phyloP scores from a whole-genome alignment of 2,888 invertebrate species.

The Sylvicola cinctus region DNA sequence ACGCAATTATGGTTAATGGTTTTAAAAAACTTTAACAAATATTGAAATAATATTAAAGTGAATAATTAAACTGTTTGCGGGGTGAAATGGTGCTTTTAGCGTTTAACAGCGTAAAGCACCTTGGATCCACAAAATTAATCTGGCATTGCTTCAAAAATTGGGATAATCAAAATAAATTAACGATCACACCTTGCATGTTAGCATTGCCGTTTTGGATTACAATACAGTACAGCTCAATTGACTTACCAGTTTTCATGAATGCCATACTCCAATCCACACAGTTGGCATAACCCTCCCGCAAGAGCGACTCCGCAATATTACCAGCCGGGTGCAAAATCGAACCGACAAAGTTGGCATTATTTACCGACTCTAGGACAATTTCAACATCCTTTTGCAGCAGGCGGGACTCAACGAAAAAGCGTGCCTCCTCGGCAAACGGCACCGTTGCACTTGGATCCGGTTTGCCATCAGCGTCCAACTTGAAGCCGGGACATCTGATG shows the following conservation, averaged over 20 bases:
- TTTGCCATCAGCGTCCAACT: slow-evolving; percentile 49
- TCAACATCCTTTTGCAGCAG: slow-evolving; percentile 82
- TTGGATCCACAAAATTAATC: slow-evolving; percentile 13
- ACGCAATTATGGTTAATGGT: too few relatives aligned
- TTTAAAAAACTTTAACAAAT: not conserved
- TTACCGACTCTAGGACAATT: slow-evolving; percentile 75
- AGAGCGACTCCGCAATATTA: slow-evolving; percentile 83
- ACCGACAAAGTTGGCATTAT: slow-evolving; percentile 85
- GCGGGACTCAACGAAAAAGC: slow-evolving; percentile 78
- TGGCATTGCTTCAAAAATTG: slow-evolving; percentile 8
- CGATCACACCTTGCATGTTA: slow-evolving; percentile 2
- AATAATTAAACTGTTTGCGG: slow-evolving; percentile 15
- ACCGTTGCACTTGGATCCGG: slow-evolving; percentile 44
- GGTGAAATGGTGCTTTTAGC: slow-evolving; percentile 21
- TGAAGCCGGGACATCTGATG: slow-evolving; percentile 68
- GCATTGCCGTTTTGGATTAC: too few relatives aligned
- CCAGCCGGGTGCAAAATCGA: slow-evolving; percentile 79
- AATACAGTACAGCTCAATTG: not conserved
- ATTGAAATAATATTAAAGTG: not conserved
- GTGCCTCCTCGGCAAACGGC: slow-evolving; percentile 74
- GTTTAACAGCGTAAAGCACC: slow-evolving; percentile 13
- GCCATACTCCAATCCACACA: slow-evolving; percentile 89
- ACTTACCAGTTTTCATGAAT: slow-evolving; percentile 43
- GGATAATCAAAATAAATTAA: slow-evolving; percentile 4
- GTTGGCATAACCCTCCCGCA: slow-evolving; percentile 79